These are phyloP conservation scores for Bradypodion pumilum DNA, from an alignment of 2,797 vertebrate genomes.

Conservation along the genomic window DNA sequence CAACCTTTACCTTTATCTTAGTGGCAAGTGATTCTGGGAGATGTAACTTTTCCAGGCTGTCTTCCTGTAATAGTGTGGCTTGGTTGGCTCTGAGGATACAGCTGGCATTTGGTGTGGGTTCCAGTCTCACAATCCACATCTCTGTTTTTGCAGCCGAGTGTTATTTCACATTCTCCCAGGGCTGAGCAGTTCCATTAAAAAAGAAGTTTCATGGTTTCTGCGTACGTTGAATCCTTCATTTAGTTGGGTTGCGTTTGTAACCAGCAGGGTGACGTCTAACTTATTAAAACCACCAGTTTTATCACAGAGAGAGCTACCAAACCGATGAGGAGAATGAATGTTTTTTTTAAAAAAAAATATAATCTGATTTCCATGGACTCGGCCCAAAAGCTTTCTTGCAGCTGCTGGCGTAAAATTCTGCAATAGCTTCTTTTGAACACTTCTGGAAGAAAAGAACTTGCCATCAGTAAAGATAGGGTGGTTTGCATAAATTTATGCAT, in stretches of 20 bases:
- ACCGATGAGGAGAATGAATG: background rate
- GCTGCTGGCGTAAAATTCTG: background rate
- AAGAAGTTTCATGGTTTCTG: background rate
- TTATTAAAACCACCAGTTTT: background rate
- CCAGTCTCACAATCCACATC: too few relatives aligned
- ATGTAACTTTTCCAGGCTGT: background rate
- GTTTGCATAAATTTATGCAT: conserved; percentile 2
- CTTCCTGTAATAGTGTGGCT: background rate
- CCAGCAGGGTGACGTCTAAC: background rate
- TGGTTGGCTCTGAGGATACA: background rate
- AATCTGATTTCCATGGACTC: background rate
- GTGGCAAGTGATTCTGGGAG: background rate
- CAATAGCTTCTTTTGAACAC: background rate
- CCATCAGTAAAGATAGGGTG: background rate
- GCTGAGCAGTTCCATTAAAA: background rate
- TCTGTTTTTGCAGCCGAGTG: too few relatives aligned
- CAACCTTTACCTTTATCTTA: too few relatives aligned
- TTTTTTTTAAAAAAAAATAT: too few relatives aligned
- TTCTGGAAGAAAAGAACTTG: background rate
- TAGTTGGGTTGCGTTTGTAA: background rate
- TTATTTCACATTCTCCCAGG: background rate
- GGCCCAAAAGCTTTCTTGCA: background rate
- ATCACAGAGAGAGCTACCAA: background rate
- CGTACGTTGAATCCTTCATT: background rate
- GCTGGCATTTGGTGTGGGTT: background rate